phyloP scores from a whole-genome alignment of 2,113 vertebrate genomes.

The Hiodon tergisus region DNA sequence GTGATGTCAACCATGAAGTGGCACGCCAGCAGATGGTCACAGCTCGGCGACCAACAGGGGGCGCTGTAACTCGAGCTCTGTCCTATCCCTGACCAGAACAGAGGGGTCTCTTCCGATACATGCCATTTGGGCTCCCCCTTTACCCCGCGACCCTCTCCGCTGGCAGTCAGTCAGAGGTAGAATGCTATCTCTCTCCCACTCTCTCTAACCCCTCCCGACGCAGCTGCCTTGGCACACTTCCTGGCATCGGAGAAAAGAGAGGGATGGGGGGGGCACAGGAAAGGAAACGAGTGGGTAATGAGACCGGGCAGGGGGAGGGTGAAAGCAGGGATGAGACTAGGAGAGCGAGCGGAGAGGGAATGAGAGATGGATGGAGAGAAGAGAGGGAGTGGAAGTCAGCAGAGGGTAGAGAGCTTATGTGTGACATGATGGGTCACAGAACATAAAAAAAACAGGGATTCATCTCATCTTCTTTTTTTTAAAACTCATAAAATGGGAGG shows the following conservation, averaged over 20 bases:
- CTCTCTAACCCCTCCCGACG: slow-evolving; percentile 17
- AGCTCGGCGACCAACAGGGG: no score
- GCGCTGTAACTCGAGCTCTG: background rate
- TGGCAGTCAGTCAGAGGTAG: background rate
- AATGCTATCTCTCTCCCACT: slow-evolving; percentile 7
- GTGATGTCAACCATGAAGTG: no score
- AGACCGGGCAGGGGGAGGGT: background rate
- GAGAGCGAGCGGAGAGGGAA: background rate
- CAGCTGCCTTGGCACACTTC: slow-evolving; percentile 48
- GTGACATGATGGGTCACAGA: slow-evolving; percentile 28
- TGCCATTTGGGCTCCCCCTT: background rate
- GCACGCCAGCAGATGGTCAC: no score
- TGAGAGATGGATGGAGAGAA: slow-evolving; percentile 16
- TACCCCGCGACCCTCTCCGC: slow-evolving; percentile 17
- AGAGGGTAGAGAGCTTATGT: slow-evolving; percentile 9
- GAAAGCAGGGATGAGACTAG: slow-evolving; percentile 8
- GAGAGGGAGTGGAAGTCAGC: slow-evolving; percentile 18
- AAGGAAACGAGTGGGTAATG: slow-evolving; percentile 21
- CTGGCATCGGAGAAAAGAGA: slow-evolving; percentile 21
- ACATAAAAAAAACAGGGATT: slow-evolving; percentile 33
- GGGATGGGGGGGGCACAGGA: slow-evolving; percentile 6
- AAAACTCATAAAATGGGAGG: slow-evolving; percentile 22
- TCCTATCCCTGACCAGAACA: background rate
- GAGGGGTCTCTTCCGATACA: background rate
- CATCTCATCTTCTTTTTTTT: slow-evolving; percentile 17